A percentile compares a stretch with the other conserved stretches of the same genome.
Conservation (phyloP, 2,888 invertebrate genomes). For the Epistrophella euchroma region DNA sequence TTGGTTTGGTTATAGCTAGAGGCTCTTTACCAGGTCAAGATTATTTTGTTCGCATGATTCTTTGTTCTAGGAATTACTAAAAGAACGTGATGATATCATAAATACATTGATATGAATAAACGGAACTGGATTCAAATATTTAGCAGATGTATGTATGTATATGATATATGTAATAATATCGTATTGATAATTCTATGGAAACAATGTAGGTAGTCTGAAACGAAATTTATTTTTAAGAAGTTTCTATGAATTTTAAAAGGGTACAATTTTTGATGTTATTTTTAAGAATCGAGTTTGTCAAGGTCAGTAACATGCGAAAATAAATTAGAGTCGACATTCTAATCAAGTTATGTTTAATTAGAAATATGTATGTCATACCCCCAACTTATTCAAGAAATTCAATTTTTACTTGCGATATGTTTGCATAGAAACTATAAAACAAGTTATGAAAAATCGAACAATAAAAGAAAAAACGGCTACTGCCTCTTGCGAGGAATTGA, state of each 20-base stretch:
- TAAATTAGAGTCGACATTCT: too few species aligned
- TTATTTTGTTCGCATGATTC: conserved; percentile 14
- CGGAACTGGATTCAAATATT: conserved; percentile 2
- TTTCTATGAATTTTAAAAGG: neutral
- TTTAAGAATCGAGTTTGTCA: too few species aligned
- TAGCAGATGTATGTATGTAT: conserved; percentile 46
- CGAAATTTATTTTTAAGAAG: neutral
- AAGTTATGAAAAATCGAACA: too few species aligned
- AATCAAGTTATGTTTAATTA: too few species aligned
- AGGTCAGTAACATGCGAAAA: too few species aligned
- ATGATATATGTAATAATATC: neutral
- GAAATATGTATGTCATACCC: too few species aligned
- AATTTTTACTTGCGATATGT: too few species aligned
- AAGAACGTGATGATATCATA: conserved; percentile 44
- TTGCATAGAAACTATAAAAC: too few species aligned
- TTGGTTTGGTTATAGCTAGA: neutral
- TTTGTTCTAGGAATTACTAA: conserved; percentile 44
- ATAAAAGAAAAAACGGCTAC: too few species aligned
- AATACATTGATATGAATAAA: neutral
- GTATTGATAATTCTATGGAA: neutral
- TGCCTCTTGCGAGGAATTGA: too few species aligned
- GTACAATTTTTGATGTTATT: too few species aligned
- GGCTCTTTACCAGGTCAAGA: neutral
- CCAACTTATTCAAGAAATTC: too few species aligned
- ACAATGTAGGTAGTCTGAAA: neutral